A percentile compares a stretch with the other conserved stretches of the same genome.
Evolutionary conservation across 2,797 vertebrate genomes (phyloP).

Genomic region (Xiphorhynchus erythropygius): DNA sequence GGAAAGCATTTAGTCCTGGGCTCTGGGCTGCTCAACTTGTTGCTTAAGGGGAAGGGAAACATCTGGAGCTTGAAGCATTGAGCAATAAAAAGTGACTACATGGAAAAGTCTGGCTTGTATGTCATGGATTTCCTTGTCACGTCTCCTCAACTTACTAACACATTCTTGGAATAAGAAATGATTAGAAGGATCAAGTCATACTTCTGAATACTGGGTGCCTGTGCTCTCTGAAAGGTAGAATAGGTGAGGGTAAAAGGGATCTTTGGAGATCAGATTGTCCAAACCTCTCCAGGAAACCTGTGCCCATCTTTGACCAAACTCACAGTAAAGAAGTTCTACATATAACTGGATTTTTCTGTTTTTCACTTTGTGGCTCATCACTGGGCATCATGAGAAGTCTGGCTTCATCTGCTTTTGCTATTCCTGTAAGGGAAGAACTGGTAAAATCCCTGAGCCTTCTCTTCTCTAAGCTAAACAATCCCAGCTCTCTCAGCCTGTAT

Average conservation of each 20-base stretch:
- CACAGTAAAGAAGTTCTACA: background rate
- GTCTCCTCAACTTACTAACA: background rate
- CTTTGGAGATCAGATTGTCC: background rate
- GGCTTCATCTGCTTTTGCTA: background rate
- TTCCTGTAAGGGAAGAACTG: background rate
- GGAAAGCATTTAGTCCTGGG: background rate
- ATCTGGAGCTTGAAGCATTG: background rate
- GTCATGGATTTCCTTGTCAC: background rate
- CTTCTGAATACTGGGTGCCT: background rate
- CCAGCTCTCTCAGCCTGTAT: background rate
- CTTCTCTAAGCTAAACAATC: background rate
- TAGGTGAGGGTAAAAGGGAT: background rate
- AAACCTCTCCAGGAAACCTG: background rate
- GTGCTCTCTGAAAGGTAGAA: background rate
- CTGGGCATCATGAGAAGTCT: background rate
- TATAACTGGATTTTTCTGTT: background rate
- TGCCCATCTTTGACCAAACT: fast-evolving
- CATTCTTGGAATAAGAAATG: background rate
- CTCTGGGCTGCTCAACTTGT: background rate
- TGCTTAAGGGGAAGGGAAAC: background rate
- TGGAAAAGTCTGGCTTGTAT: background rate
- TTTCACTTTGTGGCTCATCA: background rate
- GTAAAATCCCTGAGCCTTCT: background rate
- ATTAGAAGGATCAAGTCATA: background rate
- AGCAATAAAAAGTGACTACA: background rate